phyloP scores from a whole-genome alignment of 2,113 vertebrate genomes.

The Nycticebus coucang region DNA sequence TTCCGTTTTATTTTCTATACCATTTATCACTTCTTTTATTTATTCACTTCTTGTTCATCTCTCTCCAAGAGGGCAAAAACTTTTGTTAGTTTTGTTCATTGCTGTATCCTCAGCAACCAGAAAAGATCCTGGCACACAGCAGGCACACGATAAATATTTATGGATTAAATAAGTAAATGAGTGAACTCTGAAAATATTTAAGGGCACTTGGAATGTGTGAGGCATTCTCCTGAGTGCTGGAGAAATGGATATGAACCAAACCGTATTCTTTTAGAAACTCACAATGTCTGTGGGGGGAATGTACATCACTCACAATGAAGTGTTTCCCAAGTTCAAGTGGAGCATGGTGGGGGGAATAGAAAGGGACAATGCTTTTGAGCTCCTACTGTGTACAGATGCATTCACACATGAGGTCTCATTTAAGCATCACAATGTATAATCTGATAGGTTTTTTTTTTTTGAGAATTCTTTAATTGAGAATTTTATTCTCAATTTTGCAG shows the following conservation, averaged over 20 bases:
- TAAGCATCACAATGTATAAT: background rate
- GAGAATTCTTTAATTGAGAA: too few species aligned
- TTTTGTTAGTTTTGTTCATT: slow-evolving; percentile 14
- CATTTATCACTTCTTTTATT: background rate
- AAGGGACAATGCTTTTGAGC: background rate
- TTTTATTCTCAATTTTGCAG: background rate
- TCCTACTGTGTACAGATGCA: background rate
- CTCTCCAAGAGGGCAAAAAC: background rate
- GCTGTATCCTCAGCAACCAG: background rate
- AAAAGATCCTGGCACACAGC: background rate
- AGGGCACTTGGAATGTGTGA: slow-evolving; percentile 5
- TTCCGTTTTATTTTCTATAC: background rate
- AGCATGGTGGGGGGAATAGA: background rate
- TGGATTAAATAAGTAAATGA: background rate
- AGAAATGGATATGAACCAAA: background rate
- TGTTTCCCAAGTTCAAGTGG: background rate
- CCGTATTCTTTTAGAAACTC: background rate
- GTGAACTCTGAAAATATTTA: slow-evolving; percentile 22
- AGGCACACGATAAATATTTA: background rate
- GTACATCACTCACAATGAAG: too few species aligned
- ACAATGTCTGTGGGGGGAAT: background rate
- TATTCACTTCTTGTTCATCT: background rate
- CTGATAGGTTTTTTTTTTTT: background rate
- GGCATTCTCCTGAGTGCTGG: background rate
- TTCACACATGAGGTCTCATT: background rate